Conservation (phyloP, 1,140 invertebrate species). For the Sycophaga agraensis region DNA sequence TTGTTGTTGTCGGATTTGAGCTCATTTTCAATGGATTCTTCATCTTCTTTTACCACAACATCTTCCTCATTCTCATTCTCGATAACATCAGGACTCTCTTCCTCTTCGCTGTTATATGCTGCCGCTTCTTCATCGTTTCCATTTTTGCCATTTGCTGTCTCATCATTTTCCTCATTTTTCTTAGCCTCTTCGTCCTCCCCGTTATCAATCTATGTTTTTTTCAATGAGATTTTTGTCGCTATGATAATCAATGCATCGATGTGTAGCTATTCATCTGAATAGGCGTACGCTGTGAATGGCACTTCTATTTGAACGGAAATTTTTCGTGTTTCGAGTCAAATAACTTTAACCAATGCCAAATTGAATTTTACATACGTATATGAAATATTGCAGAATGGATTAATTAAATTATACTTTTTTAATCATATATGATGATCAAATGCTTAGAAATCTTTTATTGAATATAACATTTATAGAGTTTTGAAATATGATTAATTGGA, state of each 20-base stretch:
- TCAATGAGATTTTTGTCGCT: neutral
- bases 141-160: conserved; percentile 45
- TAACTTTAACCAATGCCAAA: too few species aligned
- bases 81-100: conserved; percentile 35
- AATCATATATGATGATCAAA: too few species aligned
- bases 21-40: conserved; percentile 27
- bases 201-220: conserved; percentile 33
- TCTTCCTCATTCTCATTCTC: conserved; percentile 42
- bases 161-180: conserved; percentile 40
- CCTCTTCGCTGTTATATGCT: conserved; percentile 42
- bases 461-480: too few species aligned
- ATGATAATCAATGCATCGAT: too few species aligned
- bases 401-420: too few species aligned
- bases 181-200: conserved; percentile 30
- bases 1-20: too few species aligned
- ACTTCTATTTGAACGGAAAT: neutral
- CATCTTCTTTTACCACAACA: conserved; percentile 30
- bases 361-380: too few species aligned
- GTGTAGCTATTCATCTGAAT: too few species aligned
- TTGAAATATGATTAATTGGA: too few species aligned
- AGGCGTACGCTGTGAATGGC: neutral
- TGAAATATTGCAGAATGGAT: too few species aligned
- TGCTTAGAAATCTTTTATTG: too few species aligned
- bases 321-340: conserved; percentile 16
- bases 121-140: conserved; percentile 26